Percentiles rank a stretch among this genome's conserved stretches.
These are phyloP conservation scores for Holotrichia oblita DNA, from an alignment of 1,140 invertebrate genomes.

Conservation along the genomic window DNA sequence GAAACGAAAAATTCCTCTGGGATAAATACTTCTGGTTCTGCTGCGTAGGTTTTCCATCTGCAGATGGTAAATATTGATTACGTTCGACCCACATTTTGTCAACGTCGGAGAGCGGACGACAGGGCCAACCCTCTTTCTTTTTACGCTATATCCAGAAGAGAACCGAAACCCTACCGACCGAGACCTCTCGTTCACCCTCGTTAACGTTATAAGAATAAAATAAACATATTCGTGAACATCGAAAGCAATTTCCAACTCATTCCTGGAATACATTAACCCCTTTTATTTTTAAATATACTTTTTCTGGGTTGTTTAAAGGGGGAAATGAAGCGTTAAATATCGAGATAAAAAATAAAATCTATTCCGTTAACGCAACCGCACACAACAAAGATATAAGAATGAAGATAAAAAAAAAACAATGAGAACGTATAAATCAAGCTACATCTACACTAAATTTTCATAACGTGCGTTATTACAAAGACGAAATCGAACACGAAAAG, in stretches of 20 bases:
- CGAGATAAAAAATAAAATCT: too few species aligned
- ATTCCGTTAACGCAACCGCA: too few species aligned
- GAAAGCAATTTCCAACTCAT: conserved; percentile 32
- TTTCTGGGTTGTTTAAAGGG: too few species aligned
- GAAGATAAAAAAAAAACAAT: neutral
- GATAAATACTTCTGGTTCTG: conserved; percentile 21
- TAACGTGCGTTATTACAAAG: conserved; percentile 12
- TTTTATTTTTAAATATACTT: neutral
- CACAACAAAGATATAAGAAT: neutral
- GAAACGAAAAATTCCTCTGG: conserved; percentile 40
- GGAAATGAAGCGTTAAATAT: too few species aligned
- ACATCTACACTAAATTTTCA: conserved; percentile 4
- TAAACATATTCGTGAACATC: conserved; percentile 28
- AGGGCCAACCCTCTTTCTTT: conserved; percentile 15
- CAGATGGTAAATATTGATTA: conserved; percentile 45
- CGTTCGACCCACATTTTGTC: conserved; percentile 44
- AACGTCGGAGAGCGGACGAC: conserved; percentile 27
- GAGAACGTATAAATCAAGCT: neutral
- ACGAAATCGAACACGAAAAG: conserved; percentile 3
- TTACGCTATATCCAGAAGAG: neutral
- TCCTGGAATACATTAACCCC: conserved; percentile 31
- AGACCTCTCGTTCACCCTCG: conserved; percentile 1
- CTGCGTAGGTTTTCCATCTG: conserved; percentile 38
- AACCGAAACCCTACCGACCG: conserved; percentile 5
- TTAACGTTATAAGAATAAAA: conserved; percentile 36